A percentile compares a stretch with the other conserved stretches of the same genome.
These are phyloP conservation scores for Phoxinus phoxinus DNA, from an alignment of 2,113 vertebrate species.

Conservation along the genomic window DNA sequence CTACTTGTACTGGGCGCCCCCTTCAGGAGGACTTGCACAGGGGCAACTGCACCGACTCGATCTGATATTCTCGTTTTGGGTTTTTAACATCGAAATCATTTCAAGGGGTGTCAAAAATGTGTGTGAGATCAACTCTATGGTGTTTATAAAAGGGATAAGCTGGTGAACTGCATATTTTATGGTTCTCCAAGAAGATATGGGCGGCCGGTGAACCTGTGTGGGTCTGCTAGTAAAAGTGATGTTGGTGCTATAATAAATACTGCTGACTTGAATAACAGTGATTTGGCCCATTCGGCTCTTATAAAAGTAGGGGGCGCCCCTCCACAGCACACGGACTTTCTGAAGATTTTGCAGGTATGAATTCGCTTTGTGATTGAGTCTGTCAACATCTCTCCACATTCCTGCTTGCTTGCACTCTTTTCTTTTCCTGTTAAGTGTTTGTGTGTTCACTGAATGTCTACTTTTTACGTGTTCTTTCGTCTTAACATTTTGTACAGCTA, in stretches of 20 bases:
- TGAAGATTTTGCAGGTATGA: slow-evolving; percentile 97
- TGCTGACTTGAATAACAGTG: slow-evolving; percentile 78
- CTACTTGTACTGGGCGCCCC: slow-evolving; percentile 98
- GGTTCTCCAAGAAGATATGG: not conserved
- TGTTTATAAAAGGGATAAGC: not conserved
- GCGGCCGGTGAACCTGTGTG: slow-evolving; percentile 77
- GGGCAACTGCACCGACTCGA: slow-evolving; percentile 85
- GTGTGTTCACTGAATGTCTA: not conserved
- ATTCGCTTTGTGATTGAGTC: slow-evolving; percentile 57
- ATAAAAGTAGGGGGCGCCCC: slow-evolving; percentile 93
- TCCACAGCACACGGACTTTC: slow-evolving; percentile 96
- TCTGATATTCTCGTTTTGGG: not conserved
- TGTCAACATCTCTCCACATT: slow-evolving; percentile 52
- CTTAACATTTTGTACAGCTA: not conserved
- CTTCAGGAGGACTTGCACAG: slow-evolving; percentile 97
- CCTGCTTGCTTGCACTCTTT: slow-evolving; percentile 34
- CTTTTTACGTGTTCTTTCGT: not conserved
- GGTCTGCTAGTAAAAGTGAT: slow-evolving; percentile 67
- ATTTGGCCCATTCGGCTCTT: slow-evolving; percentile 84
- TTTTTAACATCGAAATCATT: not conserved
- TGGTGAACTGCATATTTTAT: not conserved
- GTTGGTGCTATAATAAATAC: slow-evolving; percentile 73
- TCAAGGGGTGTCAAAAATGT: not conserved
- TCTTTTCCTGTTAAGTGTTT: slow-evolving; percentile 33
- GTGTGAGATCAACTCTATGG: not conserved